Evolutionary conservation across 1,140 invertebrate genomes (phyloP).

Genomic region (Drosophila gunungcola): DNA sequence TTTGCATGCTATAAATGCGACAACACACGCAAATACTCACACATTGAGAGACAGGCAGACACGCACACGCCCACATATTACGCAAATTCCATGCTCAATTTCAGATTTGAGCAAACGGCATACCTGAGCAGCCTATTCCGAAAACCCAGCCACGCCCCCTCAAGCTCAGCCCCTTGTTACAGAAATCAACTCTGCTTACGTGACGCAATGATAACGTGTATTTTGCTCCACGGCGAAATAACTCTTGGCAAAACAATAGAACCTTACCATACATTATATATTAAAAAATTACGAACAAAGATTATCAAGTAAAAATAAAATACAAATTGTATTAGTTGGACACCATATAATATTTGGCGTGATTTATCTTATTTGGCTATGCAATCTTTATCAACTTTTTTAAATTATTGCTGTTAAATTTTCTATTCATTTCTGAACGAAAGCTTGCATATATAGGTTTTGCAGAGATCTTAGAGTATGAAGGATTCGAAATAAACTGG

Average conservation of each 20-base stretch:
- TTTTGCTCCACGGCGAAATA: constrained; percentile 26
- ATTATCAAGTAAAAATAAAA: too few relatives aligned
- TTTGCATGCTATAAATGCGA: constrained; percentile 64
- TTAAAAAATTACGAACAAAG: too few relatives aligned
- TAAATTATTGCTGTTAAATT: too few relatives aligned
- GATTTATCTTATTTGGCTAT: too few relatives aligned
- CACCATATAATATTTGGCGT: too few relatives aligned
- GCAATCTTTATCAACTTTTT: too few relatives aligned
- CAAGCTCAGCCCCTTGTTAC: constrained; percentile 14
- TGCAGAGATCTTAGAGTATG: too few relatives aligned
- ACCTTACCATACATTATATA: not conserved
- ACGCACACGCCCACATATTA: constrained; percentile 59
- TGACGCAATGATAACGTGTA: constrained; percentile 60
- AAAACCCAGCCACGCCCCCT: constrained; percentile 12
- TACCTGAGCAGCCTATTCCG: constrained; percentile 56
- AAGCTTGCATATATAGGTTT: too few relatives aligned
- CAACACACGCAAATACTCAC: constrained; percentile 35
- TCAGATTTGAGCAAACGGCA: constrained; percentile 68
- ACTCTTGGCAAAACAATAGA: too few relatives aligned
- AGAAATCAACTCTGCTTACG: constrained; percentile 55
- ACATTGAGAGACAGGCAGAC: constrained; percentile 14
- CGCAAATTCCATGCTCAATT: constrained; percentile 69
- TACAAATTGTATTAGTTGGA: too few relatives aligned
- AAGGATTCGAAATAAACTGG: too few relatives aligned
- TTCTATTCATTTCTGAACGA: too few relatives aligned